Evolutionary conservation across 2,797 vertebrate species (phyloP).

Genomic region (Luscinia megarhynchos): DNA sequence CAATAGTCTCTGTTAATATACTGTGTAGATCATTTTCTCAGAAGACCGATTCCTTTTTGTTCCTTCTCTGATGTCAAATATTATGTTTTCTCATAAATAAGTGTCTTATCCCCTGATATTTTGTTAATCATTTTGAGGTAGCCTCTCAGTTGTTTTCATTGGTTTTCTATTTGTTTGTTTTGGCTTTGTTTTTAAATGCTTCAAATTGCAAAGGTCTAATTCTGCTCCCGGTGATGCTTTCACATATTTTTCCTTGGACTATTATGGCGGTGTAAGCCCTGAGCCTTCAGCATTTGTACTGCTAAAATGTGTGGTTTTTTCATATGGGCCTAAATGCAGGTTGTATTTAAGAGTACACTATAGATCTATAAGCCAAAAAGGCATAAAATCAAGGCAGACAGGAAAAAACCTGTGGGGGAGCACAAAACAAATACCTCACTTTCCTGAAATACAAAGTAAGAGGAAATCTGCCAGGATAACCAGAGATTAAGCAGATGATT

Average conservation of each 20-base stretch:
- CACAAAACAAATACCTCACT: background rate
- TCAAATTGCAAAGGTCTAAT: background rate
- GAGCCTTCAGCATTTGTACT: background rate
- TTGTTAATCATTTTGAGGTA: background rate
- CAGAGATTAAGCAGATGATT: background rate
- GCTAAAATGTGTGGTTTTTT: background rate
- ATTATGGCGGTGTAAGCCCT: background rate
- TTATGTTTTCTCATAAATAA: background rate
- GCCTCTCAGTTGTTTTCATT: background rate
- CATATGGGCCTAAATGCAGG: background rate
- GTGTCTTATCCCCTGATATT: background rate
- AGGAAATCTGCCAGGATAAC: background rate
- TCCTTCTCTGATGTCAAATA: background rate
- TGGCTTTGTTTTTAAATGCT: background rate
- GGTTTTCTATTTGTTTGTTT: background rate
- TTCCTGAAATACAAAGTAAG: background rate
- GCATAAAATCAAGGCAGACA: background rate
- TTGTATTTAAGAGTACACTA: background rate
- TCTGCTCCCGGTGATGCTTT: background rate
- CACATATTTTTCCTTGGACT: background rate
- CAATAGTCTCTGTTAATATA: conserved; percentile 1
- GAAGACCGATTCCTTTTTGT: background rate
- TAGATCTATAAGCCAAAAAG: background rate
- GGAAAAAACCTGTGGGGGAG: background rate
- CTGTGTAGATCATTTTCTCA: background rate